phyloP scores from a whole-genome alignment of 2,113 vertebrate species.

The Ailuropoda melanoleuca region DNA sequence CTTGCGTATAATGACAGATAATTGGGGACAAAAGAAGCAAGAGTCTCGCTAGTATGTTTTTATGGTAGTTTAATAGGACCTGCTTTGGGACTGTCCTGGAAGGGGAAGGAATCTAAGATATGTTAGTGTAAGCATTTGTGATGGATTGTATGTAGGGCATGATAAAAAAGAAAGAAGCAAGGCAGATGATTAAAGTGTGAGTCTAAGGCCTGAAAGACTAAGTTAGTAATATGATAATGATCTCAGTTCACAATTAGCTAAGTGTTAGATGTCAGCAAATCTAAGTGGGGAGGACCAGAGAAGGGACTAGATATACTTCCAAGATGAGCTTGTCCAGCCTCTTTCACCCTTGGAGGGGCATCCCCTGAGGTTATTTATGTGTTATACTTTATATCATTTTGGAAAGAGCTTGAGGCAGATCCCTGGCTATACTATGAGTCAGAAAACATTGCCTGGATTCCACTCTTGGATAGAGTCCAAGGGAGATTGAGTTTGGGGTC shows the following conservation, averaged over 20 bases:
- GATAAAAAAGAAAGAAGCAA: neutral
- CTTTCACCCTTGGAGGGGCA: neutral
- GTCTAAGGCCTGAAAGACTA: neutral
- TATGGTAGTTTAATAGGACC: neutral
- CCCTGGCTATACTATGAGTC: neutral
- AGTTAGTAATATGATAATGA: slow-evolving; percentile 9
- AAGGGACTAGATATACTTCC: neutral
- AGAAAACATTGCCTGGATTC: neutral
- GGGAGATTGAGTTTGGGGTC: neutral
- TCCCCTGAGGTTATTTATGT: neutral
- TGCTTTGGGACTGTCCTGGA: neutral
- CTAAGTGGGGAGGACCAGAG: neutral
- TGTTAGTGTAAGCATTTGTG: neutral
- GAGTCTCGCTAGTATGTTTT: neutral
- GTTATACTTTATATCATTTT: neutral
- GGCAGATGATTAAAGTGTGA: neutral
- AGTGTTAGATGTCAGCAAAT: slow-evolving; percentile 13
- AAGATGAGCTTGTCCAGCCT: neutral
- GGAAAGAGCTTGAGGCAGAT: neutral
- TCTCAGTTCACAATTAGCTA: slow-evolving; percentile 44
- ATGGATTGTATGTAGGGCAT: neutral
- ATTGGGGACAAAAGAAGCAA: neutral
- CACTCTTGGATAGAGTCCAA: neutral
- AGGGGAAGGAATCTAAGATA: neutral
- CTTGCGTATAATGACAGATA: neutral